Evolutionary conservation across 2,113 vertebrate genomes (phyloP), one percentile per base, ranked within the genome.

Genomic region (Grantiella picta): DNA sequence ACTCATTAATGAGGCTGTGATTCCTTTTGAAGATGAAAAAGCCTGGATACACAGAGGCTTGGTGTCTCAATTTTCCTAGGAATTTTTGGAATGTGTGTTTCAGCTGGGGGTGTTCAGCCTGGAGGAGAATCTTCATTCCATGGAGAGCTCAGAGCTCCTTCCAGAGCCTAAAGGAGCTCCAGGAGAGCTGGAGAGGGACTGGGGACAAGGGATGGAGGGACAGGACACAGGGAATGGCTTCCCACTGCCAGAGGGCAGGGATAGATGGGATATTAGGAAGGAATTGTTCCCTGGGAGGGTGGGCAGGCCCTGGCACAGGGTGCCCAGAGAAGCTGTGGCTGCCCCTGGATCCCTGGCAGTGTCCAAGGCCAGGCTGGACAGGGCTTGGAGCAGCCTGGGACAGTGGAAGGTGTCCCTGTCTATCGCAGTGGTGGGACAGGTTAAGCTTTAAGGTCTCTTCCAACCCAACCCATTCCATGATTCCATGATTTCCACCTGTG

Each of bases 401-500:
- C 1, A 23, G 59, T 50, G 68, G 59, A 0, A 81, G 33, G 12
- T 36, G 76, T 31, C 35, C 49, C 66, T 80, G 40, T 7, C 25
- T 25, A 20, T 28, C 12, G 33, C 50, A 31, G 42, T 35, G 22
- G 20, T 33, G 44, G 35, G 0, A 10, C 0, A 2, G 10, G 36
- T 2, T 57, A 44, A 1, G 7, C 0, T 33, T 64, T 22, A 22
- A 33, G 5, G 14, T 33, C 12, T 33, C 9, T 73, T 6, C 27
- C 33, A 7, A 24, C 13, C 15, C 33, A 59, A 38, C 28, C 5
- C 15, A 29, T 38, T 75, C 53, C 45, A 59, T 1, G 27, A 52
- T 44, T 27, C 68, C 18, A 4, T 5, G 16, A 53, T 66, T 70
- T 38, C 52, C 44, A 11, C 36, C 40, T 7, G 19, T 24, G 56